Evolutionary conservation across 1,140 invertebrate species (phyloP), one percentile per base, ranked within the genome.

Genomic region (Drosophila teissieri): DNA sequence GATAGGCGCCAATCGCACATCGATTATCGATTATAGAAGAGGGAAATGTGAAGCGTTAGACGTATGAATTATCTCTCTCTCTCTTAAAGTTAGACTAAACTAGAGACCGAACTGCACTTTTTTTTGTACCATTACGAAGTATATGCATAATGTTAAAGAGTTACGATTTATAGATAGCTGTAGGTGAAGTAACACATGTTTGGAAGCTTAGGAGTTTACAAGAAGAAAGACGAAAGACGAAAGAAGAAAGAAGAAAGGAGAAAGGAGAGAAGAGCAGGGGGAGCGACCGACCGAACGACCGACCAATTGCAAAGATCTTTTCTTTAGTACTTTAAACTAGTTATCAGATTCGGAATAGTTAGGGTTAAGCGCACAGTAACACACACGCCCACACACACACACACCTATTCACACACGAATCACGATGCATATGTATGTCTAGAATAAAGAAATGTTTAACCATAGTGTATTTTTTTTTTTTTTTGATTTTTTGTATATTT

Each of bases 271-370:
- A 14, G 15, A 69, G 65, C 37, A 39, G 58, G 54, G 54, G 57
- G 49, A 70, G 79, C 70, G 83, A 91, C 89, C 89, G 89, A 91
- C 81, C 89, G 89, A 91, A 85, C 84, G 84, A 91, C 69, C 84
- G 84, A 91, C 85, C 84, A 89, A 89, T 85, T 89, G 68, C 72
- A 65, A 84, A 82, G 74, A 68, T 78, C 56, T 75, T 62, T 78
- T 74, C 64, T 46, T 62, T 44, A 62, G 69, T 68, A 68, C 65
- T 52, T 46, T 34, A 64, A 64, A 58, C 57, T 67, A 62, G 53
- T 49, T 42, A 55, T 51, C 48, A 62, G 22, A 48, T 58, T 75
- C 36, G 39, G 17, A 65, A 48, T 55, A 77, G 56, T 53, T 63
- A 53, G 63, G n/a, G 17, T 58, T 57, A 64, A 19, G 17, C 8